Evolutionary conservation across 2,888 invertebrate genomes (phyloP), one percentile per base, ranked within the genome.

Genomic region (Lycia hirtaria): DNA sequence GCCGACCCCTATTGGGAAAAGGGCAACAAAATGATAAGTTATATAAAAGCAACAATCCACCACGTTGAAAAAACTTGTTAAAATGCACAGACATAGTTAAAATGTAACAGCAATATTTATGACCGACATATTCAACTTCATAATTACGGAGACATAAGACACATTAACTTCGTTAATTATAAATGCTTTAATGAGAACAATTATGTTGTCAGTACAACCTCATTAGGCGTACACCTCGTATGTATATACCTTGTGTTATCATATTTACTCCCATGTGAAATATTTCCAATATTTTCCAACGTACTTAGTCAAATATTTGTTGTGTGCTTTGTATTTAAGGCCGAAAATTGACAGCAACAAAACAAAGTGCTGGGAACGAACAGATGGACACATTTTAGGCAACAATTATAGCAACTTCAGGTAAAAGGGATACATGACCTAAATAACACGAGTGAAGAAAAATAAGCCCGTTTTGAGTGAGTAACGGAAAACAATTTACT

Each of bases 301-400:
- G 20, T 14, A 15, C 19, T 9, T 33, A 26, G n/a, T 43, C 43
- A 49, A 35, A 55, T 55, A 41, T 54, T 54, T 40, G 19, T 12
- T 3, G 9, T 37, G 35, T 15, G 44, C 15, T 50, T 38, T 30
- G 12, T 30, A 37, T 43, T 55, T 43, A 32, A 44, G 26, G 20
- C 19, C 20, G 19, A 41, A 33, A 35, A 44, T 56, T 49, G 44
- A 56, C 43, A 38, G 12, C 19, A 19, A 24, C 22, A 32, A 44
- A 56, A 56, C 41, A 45, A 33, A 33, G n/a, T 58, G 60, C 58
- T 68, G 68, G 55, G 69, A 69, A 67, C 58, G 47, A 56, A 55
- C 69, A 72, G 64, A 68, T 73, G 73, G 64, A 64, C 65, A 71
- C 71, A 68, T 67, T 68, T 63, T 52, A 64, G 64, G 63, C 12